phyloP scores from a whole-genome alignment of 2,797 vertebrate species.

The Argentina silus region DNA sequence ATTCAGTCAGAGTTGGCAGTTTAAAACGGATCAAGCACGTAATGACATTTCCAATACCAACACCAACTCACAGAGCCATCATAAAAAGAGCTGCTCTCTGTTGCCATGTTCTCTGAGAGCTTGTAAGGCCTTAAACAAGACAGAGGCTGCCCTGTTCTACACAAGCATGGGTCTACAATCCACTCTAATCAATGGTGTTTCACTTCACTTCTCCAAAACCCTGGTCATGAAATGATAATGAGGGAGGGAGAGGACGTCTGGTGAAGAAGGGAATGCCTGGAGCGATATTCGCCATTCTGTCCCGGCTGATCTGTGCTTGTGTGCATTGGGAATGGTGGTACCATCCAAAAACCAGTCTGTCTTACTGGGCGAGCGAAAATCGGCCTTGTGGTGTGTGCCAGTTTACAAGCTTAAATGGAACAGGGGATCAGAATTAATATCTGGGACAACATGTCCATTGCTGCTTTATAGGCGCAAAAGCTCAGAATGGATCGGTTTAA shows the following conservation, averaged over 20 bases:
- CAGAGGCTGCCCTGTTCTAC: neutral
- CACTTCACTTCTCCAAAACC: conserved; percentile 28
- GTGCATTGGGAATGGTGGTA: conserved; percentile 32
- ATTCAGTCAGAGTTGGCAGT: neutral
- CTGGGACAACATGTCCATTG: conserved; percentile 5
- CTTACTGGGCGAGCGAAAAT: neutral
- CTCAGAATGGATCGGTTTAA: conserved; percentile 22
- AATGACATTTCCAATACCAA: neutral
- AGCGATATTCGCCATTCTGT: conserved; percentile 24
- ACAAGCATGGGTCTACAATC: conserved; percentile 15
- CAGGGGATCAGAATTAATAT: neutral
- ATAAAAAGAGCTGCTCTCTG: neutral
- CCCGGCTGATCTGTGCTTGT: neutral
- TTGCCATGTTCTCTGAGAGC: conserved; percentile 6
- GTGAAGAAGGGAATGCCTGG: conserved; percentile 51
- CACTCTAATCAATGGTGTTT: conserved; percentile 41
- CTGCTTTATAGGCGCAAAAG: neutral
- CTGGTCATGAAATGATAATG: conserved; percentile 64
- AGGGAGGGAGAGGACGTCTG: conserved; percentile 35
- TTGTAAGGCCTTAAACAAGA: neutral
- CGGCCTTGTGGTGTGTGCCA: conserved; percentile 14
- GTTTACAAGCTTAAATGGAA: neutral
- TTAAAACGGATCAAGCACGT: neutral
- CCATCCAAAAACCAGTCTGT: conserved; percentile 40
- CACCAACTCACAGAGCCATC: neutral